Conservation (phyloP, 2,888 invertebrate species). For the Hyalella azteca region DNA sequence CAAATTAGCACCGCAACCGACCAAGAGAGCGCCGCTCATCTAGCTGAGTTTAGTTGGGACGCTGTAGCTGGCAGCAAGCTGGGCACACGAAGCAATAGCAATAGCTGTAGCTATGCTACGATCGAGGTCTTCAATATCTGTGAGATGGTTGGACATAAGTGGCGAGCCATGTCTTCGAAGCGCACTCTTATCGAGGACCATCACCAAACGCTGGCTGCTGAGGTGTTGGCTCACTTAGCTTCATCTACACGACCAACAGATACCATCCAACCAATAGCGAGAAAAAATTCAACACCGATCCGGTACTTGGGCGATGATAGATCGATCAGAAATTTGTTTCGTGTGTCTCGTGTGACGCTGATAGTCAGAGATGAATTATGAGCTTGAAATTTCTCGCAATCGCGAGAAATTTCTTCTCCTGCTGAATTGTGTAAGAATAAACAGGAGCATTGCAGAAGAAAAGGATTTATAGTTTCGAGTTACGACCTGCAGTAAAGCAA, state of each 20-base stretch:
- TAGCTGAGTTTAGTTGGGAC: neutral
- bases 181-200: conserved; percentile 24
- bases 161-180: conserved; percentile 20
- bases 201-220: conserved; percentile 29
- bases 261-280: neutral
- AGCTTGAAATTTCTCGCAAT: too few species aligned
- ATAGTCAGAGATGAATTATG: neutral
- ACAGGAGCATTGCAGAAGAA: neutral
- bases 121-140: conserved; percentile 12
- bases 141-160: conserved; percentile 31
- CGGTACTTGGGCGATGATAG: neutral
- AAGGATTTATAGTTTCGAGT: too few species aligned
- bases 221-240: conserved; percentile 35
- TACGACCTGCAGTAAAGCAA: neutral
- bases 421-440: too few species aligned
- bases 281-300: conserved; percentile 7
- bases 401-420: too few species aligned
- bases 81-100: too few species aligned
- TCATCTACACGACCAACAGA: conserved; percentile 21
- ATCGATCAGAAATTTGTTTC: neutral
- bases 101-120: neutral
- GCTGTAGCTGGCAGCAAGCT: neutral
- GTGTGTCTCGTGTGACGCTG: neutral
- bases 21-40: neutral
- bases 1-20: conserved; percentile 19